A percentile compares a stretch with the other conserved stretches of the same genome.
Evolutionary conservation across 2,888 invertebrate species (phyloP).

Genomic region (Sinodicranocentrus sp.): DNA sequence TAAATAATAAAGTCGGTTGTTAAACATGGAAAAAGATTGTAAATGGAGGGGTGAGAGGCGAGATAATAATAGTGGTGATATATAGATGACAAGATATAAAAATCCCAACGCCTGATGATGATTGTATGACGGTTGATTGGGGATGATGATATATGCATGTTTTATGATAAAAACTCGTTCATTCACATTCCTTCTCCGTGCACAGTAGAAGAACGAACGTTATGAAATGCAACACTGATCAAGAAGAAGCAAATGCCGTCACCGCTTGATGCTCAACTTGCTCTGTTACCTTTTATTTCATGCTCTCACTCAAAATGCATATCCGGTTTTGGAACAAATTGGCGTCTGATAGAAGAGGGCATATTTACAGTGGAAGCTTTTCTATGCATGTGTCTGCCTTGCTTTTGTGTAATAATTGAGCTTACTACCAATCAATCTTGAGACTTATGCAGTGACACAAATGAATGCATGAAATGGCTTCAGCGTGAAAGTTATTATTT

Average conservation of each 20-base stretch:
- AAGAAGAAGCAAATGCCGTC: not conserved
- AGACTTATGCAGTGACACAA: not conserved
- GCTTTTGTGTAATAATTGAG: not conserved
- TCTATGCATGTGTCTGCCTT: not conserved
- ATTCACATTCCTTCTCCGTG: constrained; percentile 41
- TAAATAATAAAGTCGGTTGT: too few relatives aligned
- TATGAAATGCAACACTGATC: constrained; percentile 7
- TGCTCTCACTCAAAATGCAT: constrained; percentile 23
- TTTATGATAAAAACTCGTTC: constrained; percentile 50
- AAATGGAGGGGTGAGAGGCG: constrained; percentile 45
- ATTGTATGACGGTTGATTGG: constrained; percentile 46
- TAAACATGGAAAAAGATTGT: constrained; percentile 17
- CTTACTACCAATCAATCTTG: constrained; percentile 5
- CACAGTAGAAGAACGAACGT: constrained; percentile 11
- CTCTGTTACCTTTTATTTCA: not conserved
- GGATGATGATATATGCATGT: not conserved
- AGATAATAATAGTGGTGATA: constrained; percentile 59
- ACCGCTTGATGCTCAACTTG: not conserved
- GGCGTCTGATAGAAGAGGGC: not conserved
- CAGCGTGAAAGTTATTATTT: constrained; percentile 18
- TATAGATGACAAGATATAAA: constrained; percentile 36
- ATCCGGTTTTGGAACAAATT: constrained; percentile 33
- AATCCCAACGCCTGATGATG: constrained; percentile 21
- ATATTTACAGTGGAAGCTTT: not conserved
- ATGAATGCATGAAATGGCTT: not conserved